phyloP scores from a whole-genome alignment of 2,888 invertebrate genomes.

The Carterocephalus palaemon region DNA sequence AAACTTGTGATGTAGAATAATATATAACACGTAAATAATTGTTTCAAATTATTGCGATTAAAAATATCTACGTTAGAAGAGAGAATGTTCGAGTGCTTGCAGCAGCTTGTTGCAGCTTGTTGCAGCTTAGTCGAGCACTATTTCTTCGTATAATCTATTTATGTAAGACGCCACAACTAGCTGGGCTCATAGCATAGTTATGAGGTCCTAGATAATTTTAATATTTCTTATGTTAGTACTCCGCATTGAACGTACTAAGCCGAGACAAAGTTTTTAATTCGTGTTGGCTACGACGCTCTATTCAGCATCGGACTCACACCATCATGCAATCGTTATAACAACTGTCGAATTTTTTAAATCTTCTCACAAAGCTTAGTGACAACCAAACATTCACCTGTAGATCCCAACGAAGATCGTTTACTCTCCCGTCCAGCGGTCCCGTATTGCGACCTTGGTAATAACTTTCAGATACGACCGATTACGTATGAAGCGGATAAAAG shows the following conservation, averaged over 20 bases:
- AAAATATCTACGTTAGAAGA: slow-evolving; percentile 25
- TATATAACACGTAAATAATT: slow-evolving; percentile 25
- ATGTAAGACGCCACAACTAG: slow-evolving; percentile 56
- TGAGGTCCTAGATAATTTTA: slow-evolving; percentile 47
- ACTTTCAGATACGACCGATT: no score
- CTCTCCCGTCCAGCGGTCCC: no score
- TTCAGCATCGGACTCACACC: no score
- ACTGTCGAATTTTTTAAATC: no score
- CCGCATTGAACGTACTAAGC: slow-evolving; percentile 43
- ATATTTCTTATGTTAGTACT: slow-evolving; percentile 55
- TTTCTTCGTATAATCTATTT: slow-evolving; percentile 29
- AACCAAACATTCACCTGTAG: no score
- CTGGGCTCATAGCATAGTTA: slow-evolving; percentile 66
- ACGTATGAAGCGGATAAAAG: slow-evolving; percentile 10
- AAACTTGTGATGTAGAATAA: slow-evolving; percentile 31
- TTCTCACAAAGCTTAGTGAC: no score
- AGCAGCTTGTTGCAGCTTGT: not conserved
- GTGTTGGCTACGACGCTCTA: no score
- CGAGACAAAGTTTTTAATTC: slow-evolving; percentile 8
- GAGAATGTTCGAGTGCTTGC: slow-evolving; percentile 25
- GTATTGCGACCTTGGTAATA: no score
- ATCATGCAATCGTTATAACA: no score
- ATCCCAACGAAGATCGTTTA: no score
- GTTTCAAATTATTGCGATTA: slow-evolving; percentile 44
- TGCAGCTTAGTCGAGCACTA: slow-evolving; percentile 19